Percentiles rank a stretch among this genome's conserved stretches.
Conservation (phyloP, 2,797 vertebrate genomes). For the Mus caroli region DNA sequence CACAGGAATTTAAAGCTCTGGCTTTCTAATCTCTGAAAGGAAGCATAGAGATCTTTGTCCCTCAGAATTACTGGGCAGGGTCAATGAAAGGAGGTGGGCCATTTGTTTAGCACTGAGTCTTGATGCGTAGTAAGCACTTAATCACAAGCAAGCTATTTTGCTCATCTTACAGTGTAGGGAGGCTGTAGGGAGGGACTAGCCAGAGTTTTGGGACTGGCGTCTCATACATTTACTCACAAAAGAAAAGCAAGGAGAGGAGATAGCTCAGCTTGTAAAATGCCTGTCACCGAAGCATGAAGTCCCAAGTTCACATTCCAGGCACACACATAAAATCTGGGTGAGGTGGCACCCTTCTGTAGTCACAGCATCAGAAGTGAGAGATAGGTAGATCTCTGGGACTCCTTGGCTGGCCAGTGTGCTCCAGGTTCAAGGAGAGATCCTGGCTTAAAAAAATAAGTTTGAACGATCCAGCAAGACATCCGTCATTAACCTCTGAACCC, state of each 20-base stretch:
- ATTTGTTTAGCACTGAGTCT: constrained; percentile 1
- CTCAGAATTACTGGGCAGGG: neutral
- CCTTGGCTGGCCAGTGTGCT: neutral
- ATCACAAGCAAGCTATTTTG: constrained; percentile 7
- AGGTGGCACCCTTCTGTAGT: neutral
- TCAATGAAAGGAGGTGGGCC: constrained; percentile 19
- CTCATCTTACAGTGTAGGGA: neutral
- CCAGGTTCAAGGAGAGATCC: neutral
- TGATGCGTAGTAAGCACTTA: neutral
- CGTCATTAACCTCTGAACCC: neutral
- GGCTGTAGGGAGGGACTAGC: neutral
- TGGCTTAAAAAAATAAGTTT: neutral
- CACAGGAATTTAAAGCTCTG: constrained; percentile 10
- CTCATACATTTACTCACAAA: neutral
- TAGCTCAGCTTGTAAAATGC: neutral
- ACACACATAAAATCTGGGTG: neutral
- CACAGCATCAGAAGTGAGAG: neutral
- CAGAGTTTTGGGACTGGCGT: constrained; percentile 8
- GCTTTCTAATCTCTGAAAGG: constrained; percentile 37
- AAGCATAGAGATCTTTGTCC: neutral
- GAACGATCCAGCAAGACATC: neutral
- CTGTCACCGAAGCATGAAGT: neutral
- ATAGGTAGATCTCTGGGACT: neutral
- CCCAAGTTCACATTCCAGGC: neutral
- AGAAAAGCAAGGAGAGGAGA: neutral